phyloP scores from a whole-genome alignment of 1,140 invertebrate genomes.

The Drosophila arawakana region DNA sequence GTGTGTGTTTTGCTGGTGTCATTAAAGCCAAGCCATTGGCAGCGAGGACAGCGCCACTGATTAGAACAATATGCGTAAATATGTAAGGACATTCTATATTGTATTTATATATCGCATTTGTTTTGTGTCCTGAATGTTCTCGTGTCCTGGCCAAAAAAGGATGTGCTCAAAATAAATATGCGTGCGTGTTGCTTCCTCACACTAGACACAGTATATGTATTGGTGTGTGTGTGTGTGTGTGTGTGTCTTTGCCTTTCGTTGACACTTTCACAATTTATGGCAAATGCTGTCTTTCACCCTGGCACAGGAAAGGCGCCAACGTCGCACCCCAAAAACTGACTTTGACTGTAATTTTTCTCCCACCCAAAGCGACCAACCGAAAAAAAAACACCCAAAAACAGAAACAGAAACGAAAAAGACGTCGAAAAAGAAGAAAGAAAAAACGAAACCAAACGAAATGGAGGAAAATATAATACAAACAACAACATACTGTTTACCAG shows the following conservation, averaged over 20 bases:
- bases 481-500: constrained; percentile 69
- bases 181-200: constrained; percentile 79
- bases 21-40: constrained; percentile 58
- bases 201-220: constrained; percentile 27
- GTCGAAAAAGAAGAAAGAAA: constrained; percentile 13
- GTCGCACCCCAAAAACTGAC: constrained; percentile 38
- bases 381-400: constrained; percentile 45
- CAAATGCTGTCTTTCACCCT: constrained; percentile 79
- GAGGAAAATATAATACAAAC: constrained; percentile 24
- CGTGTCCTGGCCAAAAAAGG: constrained; percentile 50
- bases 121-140: constrained; percentile 46
- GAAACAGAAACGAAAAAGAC: constrained; percentile 13
- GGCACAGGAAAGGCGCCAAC: constrained; percentile 71
- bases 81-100: constrained; percentile 64
- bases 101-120: constrained; percentile 48
- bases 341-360: constrained; percentile 70
- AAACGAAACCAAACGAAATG: constrained; percentile 6
- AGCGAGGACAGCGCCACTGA: constrained; percentile 67
- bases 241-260: constrained; percentile 78
- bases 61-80: constrained; percentile 81
- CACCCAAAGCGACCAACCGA: constrained; percentile 55
- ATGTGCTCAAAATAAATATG: constrained; percentile 83
- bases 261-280: constrained; percentile 83
- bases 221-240: constrained; percentile 42
- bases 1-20: constrained; percentile 25